Base-by-base conservation (phyloP, 2,113 vertebrate species). In the Probosciger aterrimus region DNA sequence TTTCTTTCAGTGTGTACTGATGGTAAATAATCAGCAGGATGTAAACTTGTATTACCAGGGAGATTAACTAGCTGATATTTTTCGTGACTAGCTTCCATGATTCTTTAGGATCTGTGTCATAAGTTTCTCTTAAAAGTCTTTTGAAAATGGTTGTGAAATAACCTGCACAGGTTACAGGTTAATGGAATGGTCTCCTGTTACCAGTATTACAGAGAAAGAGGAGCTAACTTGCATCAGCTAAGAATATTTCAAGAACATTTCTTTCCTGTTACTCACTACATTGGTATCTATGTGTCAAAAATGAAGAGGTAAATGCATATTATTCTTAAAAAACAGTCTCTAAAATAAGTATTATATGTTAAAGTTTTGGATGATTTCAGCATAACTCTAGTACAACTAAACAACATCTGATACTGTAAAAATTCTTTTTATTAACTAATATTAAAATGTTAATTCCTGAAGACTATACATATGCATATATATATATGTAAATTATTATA, bases 381-480 rank as follows among this genome's bases (percentile, higher is more conserved):
- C 0, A 0, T 60, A 59, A 53, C 5, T 69, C 3, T 16, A 44
- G 24, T 39, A 55, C 30, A 68, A 27, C 12, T 76, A 81, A 71
- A 11, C 5, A 23, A 43, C 1, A 0, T 30, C 8, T 25, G 13
- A 41, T 30, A 53, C 5, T 47, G 6, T 20, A 33, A 10, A 33
- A 8, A 60, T 69, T 13, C 4, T 79, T 79, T 65, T 79, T 49
- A 52, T 53, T 60, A 75, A 68, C 6, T 84, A 62, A 88, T 8
- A 57, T 12, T n/a, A 44, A 47, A 88, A 69, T 44, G 4, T 5
- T 83, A 35, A 57, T 65, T 49, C 27, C 11, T 80, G 24, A 67
- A 83, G 19, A 19, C 4, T 27, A 23, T 0, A 3, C 23, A n/a
- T 23, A 27, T 0, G 2, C 27, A 43, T n/a, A 13, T 6, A 31